Percentiles rank a stretch among this genome's conserved stretches.
Evolutionary conservation across 2,888 invertebrate species (phyloP).

Genomic region (Drosophila imparisetae): DNA sequence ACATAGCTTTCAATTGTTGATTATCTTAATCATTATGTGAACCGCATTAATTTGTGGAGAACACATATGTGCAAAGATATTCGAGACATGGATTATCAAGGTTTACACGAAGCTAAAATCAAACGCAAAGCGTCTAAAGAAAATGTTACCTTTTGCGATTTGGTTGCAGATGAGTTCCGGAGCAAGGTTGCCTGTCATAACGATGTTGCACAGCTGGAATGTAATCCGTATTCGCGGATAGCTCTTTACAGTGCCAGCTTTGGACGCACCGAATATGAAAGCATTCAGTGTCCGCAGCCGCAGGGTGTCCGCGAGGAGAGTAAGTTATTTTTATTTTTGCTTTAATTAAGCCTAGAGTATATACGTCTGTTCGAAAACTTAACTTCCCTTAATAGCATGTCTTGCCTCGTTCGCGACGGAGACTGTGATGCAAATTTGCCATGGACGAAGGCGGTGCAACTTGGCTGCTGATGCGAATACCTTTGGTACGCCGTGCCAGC

Average conservation of each 20-base stretch:
- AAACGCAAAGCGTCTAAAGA: not conserved
- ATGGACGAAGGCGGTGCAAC: slow-evolving; percentile 92
- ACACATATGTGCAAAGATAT: not conserved
- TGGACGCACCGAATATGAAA: slow-evolving; percentile 96
- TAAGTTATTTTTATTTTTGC: slow-evolving; percentile 85
- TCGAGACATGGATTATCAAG: no score
- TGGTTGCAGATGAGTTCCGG: slow-evolving; percentile 93
- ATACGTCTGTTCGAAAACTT: slow-evolving; percentile 19
- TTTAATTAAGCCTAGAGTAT: slow-evolving; percentile 38
- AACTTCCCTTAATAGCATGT: slow-evolving; percentile 88
- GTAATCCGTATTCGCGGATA: slow-evolving; percentile 94
- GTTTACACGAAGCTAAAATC: not conserved
- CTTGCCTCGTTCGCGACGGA: slow-evolving; percentile 95
- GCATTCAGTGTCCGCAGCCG: slow-evolving; percentile 94
- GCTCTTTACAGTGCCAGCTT: slow-evolving; percentile 97
- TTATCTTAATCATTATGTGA: slow-evolving; percentile 42
- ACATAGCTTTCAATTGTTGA: slow-evolving; percentile 55
- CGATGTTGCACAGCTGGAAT: slow-evolving; percentile 93
- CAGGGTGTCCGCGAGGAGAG: slow-evolving; percentile 95
- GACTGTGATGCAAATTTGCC: slow-evolving; percentile 94
- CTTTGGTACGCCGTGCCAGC: slow-evolving; percentile 93
- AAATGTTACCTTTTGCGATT: not conserved
- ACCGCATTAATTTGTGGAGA: slow-evolving; percentile 5
- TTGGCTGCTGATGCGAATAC: slow-evolving; percentile 93
- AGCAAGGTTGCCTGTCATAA: slow-evolving; percentile 97